These are phyloP conservation scores for Lagopus leucura DNA, from an alignment of 2,113 vertebrate genomes.

Conservation along the genomic window DNA sequence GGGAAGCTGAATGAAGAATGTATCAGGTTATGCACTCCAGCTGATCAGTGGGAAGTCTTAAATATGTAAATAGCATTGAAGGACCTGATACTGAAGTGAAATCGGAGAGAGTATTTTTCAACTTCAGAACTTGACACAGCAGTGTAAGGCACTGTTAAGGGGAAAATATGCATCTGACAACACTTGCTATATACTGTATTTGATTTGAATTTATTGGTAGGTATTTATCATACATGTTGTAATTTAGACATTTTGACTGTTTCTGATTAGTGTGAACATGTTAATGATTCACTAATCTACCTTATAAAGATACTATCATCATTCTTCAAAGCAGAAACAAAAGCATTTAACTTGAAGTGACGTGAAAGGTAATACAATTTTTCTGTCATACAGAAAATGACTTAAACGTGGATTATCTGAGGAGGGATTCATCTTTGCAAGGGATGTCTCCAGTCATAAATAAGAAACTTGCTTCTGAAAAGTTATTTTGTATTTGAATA, in stretches of 20 bases:
- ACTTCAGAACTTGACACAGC: background rate
- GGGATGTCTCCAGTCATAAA: background rate
- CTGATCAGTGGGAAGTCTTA: background rate
- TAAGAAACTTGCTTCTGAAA: background rate
- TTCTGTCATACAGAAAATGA: background rate
- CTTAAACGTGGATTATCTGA: background rate
- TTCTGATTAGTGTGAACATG: background rate
- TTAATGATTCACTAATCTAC: background rate
- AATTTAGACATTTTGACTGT: background rate
- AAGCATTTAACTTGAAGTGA: background rate
- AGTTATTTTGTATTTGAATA: conserved; percentile 2
- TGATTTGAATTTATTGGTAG: background rate
- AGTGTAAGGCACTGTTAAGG: background rate
- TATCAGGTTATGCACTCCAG: background rate
- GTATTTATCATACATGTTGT: background rate
- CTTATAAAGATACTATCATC: background rate
- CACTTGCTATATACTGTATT: background rate
- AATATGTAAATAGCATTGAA: background rate
- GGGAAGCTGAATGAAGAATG: background rate
- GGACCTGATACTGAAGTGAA: conserved; percentile 1
- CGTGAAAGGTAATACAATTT: background rate
- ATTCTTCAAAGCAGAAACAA: background rate
- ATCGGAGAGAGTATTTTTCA: background rate
- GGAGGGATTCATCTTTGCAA: background rate
- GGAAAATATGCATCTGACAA: background rate